phyloP scores from a whole-genome alignment of 2,797 vertebrate species.

The Sebastiscus albofasciatus region DNA sequence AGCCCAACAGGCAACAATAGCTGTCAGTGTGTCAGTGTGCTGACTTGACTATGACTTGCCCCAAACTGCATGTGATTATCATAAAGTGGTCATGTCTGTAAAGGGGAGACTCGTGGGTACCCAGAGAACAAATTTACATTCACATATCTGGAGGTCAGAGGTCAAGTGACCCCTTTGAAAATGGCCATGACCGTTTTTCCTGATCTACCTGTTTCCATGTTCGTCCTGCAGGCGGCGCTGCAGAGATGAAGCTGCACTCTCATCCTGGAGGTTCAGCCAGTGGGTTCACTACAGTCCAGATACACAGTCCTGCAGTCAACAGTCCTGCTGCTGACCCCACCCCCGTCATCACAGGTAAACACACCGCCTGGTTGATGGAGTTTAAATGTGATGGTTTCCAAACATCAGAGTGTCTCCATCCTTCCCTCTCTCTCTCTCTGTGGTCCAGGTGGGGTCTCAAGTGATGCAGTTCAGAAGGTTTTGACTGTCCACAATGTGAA shows the following conservation, averaged over 20 bases:
- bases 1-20: no score
- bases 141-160: no score
- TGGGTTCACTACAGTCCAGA: slow-evolving; percentile 57
- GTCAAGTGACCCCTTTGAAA: no score
- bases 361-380: neutral
- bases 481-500: slow-evolving; percentile 46
- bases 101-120: no score
- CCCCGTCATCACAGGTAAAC: slow-evolving; percentile 71
- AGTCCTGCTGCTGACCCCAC: neutral
- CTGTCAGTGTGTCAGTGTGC: no score
- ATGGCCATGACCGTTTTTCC: no score
- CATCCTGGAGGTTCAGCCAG: slow-evolving; percentile 59
- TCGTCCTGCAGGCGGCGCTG: slow-evolving; percentile 31
- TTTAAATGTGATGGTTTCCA: neutral
- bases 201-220: neutral
- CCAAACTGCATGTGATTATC: no score
- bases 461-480: slow-evolving; percentile 65
- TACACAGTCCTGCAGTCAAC: slow-evolving; percentile 2
- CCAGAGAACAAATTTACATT: no score
- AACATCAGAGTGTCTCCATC: neutral
- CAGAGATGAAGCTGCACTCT: slow-evolving; percentile 39
- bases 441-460: slow-evolving; percentile 64
- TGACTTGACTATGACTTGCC: no score
- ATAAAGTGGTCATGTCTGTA: no score
- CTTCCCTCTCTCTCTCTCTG: neutral